These are phyloP conservation scores for Ranitomeya imitator DNA, from an alignment of 2,113 vertebrate species.

Conservation along the genomic window DNA sequence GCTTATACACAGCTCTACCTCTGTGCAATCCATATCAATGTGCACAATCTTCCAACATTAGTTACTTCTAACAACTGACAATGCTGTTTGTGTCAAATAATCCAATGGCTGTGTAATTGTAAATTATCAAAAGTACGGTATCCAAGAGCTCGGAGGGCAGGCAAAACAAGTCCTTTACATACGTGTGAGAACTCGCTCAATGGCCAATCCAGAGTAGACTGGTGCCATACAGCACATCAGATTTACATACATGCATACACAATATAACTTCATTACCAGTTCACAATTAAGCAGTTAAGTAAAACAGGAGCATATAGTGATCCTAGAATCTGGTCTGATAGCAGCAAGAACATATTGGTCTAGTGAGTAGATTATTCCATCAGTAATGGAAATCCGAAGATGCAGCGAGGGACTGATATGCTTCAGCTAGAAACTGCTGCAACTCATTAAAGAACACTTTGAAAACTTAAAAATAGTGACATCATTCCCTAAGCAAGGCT, in stretches of 20 bases:
- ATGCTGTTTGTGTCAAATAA: neutral
- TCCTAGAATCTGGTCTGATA: neutral
- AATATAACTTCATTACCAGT: neutral
- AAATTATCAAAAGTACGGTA: neutral
- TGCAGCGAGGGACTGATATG: neutral
- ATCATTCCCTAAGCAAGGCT: neutral
- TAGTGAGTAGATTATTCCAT: neutral
- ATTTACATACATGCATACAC: too few relatives aligned
- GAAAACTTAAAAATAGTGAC: neutral
- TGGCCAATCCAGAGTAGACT: too few relatives aligned
- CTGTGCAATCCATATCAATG: neutral
- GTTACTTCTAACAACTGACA: neutral
- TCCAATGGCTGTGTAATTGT: neutral
- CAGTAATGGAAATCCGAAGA: neutral
- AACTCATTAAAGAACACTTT: conserved; percentile 11
- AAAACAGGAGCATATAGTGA: neutral
- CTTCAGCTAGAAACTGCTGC: conserved; percentile 7
- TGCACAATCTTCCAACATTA: neutral
- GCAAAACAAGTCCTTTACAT: neutral
- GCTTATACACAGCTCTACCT: neutral
- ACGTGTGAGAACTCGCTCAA: too few relatives aligned
- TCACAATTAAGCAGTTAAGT: neutral
- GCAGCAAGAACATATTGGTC: neutral
- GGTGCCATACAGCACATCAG: too few relatives aligned
- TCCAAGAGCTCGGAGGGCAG: neutral